phyloP scores from a whole-genome alignment of 2,888 invertebrate species.

The Drosophila nigritarsus region DNA sequence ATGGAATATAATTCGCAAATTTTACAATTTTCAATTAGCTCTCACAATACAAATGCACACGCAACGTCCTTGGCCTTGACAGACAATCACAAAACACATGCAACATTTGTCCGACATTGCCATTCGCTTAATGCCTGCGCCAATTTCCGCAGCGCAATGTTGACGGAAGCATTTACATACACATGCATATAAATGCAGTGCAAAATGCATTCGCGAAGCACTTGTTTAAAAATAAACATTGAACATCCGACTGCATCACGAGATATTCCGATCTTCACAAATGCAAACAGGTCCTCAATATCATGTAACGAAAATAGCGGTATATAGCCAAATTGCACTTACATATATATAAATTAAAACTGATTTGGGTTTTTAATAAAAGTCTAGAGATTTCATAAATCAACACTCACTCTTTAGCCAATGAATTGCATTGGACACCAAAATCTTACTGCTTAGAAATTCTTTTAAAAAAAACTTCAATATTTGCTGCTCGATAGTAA shows the following conservation, averaged over 20 bases:
- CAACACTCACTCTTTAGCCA: neutral
- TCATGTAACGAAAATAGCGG: neutral
- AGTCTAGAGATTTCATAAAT: neutral
- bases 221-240: conserved; percentile 41
- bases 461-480: too few species aligned
- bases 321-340: neutral
- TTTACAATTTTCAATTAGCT: neutral
- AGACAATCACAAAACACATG: conserved; percentile 7
- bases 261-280: conserved; percentile 24
- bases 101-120: conserved; percentile 23
- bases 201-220: conserved; percentile 4
- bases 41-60: conserved; percentile 17
- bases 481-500: neutral
- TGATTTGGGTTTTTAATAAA: neutral
- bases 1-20: conserved; percentile 2
- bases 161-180: conserved; percentile 60
- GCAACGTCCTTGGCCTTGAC: conserved; percentile 75
- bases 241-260: conserved; percentile 36
- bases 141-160: conserved; percentile 73
- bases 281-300: neutral
- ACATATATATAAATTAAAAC: neutral
- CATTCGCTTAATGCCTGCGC: conserved; percentile 39
- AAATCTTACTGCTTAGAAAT: too few species aligned
- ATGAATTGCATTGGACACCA: neutral
- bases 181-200: conserved; percentile 33